phyloP scores from a whole-genome alignment of 2,888 invertebrate species.

The Polymixis flavicincta region DNA sequence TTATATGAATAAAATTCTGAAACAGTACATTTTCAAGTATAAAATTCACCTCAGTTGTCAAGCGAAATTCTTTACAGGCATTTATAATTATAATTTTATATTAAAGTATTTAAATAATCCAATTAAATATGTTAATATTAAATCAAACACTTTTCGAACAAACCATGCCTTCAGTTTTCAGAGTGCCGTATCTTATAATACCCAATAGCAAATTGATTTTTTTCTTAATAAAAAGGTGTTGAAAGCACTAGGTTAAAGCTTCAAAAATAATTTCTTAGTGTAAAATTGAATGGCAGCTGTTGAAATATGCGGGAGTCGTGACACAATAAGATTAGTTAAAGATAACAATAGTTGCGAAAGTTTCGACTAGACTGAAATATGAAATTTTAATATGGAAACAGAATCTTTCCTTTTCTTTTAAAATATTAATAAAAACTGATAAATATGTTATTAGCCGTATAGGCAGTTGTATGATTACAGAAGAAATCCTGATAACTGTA shows the following conservation, averaged over 20 bases:
- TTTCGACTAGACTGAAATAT: constrained; percentile 1
- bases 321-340: constrained; percentile 43
- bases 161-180: constrained; percentile 5
- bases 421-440: neutral
- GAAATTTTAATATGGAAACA: neutral
- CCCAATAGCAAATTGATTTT: neutral
- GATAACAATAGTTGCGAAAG: constrained; percentile 35
- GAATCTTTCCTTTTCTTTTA: neutral
- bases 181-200: constrained; percentile 22
- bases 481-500: neutral
- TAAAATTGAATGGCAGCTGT: constrained; percentile 17
- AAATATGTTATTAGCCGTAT: neutral
- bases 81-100: neutral
- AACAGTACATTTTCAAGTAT: neutral
- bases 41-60: neutral
- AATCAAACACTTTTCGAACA: neutral
- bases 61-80: too few species aligned
- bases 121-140: neutral
- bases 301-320: constrained; percentile 36
- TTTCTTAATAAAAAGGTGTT: constrained; percentile 24
- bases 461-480: neutral
- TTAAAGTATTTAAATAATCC: too few species aligned
- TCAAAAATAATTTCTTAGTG: constrained; percentile 11
- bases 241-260: constrained; percentile 10
- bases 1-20: neutral